phyloP scores from a whole-genome alignment of 2,797 vertebrate genomes.

The Catharus ustulatus region DNA sequence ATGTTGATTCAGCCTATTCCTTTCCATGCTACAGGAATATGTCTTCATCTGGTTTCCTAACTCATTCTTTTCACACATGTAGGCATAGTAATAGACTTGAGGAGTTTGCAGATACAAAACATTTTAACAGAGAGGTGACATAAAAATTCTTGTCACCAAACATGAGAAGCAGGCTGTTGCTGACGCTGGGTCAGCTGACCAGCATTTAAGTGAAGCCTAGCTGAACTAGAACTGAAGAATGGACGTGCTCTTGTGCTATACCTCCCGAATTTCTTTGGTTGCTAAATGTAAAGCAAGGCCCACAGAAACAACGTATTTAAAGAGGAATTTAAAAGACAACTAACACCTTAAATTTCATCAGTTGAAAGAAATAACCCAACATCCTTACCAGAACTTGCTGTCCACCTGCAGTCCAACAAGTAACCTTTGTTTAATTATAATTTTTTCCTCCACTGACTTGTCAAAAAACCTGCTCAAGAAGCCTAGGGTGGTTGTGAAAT shows the following conservation, averaged over 20 bases:
- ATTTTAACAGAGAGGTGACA: background rate
- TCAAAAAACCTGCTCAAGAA: background rate
- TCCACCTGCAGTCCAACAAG: background rate
- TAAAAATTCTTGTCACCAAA: background rate
- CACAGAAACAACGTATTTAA: background rate
- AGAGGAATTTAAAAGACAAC: background rate
- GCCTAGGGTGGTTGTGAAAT: background rate
- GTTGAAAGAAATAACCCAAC: background rate
- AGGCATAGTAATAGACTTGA: background rate
- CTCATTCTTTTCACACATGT: background rate
- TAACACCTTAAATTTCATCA: background rate
- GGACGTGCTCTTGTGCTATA: background rate
- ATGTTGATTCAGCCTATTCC: background rate
- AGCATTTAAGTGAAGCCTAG: background rate
- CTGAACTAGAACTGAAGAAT: background rate
- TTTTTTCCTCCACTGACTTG: background rate
- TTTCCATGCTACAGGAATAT: background rate
- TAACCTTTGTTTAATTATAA: background rate
- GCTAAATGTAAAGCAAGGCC: background rate
- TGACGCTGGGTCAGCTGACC: background rate
- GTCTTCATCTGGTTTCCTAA: background rate
- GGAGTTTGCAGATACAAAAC: background rate
- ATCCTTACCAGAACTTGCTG: background rate
- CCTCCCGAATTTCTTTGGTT: background rate
- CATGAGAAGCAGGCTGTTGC: background rate